A percentile compares a stretch with the other conserved stretches of the same genome.
phyloP scores from a whole-genome alignment of 2,113 vertebrate species.

The Anthoscopus minutus region DNA sequence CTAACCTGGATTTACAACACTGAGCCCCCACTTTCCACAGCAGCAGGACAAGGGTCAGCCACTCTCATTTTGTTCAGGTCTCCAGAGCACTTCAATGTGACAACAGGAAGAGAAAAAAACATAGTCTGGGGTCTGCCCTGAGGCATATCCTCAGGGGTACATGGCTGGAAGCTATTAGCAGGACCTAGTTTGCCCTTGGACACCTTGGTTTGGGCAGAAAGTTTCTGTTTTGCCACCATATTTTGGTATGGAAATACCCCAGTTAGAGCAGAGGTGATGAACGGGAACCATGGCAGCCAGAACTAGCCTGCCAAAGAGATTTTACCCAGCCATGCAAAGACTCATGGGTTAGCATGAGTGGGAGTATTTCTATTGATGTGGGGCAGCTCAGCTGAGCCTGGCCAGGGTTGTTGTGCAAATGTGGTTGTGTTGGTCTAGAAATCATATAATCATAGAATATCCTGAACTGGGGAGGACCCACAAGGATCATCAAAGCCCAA shows the following conservation, averaged over 20 bases:
- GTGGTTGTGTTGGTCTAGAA: neutral
- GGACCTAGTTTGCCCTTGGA: neutral
- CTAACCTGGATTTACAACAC: neutral
- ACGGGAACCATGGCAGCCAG: neutral
- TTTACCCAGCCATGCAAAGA: neutral
- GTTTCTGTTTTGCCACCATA: neutral
- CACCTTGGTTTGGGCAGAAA: neutral
- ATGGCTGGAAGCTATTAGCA: neutral
- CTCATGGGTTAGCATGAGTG: neutral
- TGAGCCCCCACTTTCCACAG: neutral
- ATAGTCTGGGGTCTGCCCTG: neutral
- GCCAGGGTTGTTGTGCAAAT: neutral
- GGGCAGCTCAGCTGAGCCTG: neutral
- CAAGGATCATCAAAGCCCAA: neutral
- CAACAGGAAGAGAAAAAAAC: neutral
- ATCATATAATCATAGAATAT: neutral
- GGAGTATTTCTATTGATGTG: neutral
- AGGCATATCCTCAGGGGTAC: neutral
- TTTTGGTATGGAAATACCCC: neutral
- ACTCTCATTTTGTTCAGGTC: neutral
- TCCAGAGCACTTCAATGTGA: neutral
- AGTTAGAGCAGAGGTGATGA: neutral
- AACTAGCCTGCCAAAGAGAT: neutral
- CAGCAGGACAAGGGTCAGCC: neutral
- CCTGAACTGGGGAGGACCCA: neutral